These are phyloP conservation scores for Umimayanthus kanabou DNA, from an alignment of 92 coral and sea anemone genomes.

Conservation along the genomic window DNA sequence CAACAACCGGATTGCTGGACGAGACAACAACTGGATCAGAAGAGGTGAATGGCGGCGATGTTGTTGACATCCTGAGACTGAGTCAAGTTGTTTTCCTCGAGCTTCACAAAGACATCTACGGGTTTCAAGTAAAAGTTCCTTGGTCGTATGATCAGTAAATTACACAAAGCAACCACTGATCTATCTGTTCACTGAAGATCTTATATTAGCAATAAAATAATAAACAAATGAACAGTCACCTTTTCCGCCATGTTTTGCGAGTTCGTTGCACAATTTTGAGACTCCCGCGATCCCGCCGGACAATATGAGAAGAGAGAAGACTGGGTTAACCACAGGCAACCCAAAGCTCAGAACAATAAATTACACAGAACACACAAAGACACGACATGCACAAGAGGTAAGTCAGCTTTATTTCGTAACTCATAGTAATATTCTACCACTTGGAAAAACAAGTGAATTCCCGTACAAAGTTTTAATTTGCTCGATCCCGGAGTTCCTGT, in stretches of 20 bases:
- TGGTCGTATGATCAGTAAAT: not conserved
- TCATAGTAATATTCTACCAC: no score
- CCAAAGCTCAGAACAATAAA: no score
- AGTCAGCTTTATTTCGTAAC: no score
- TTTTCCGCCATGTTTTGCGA: slow-evolving; percentile 26
- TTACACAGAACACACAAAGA: no score
- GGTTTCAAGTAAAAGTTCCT: not conserved
- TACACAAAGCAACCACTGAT: not conserved
- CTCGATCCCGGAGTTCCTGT: no score
- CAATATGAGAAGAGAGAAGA: slow-evolving; percentile 11
- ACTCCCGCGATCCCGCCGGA: slow-evolving; percentile 50
- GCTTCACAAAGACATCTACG: not conserved
- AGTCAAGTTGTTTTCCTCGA: not conserved
- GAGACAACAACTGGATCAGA: slow-evolving; percentile 24
- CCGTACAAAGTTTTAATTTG: no score
- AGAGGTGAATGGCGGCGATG: not conserved
- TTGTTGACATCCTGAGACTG: not conserved
- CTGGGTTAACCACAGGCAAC: not conserved
- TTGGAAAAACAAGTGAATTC: no score
- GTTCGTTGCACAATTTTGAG: slow-evolving; percentile 35
- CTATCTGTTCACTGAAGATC: not conserved
- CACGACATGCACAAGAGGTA: no score
- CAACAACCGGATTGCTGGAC: not conserved
- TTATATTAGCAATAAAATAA: not conserved
- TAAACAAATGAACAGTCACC: not conserved